Evolutionary conservation across 2,113 vertebrate species (phyloP).

Genomic region (Oryzias melastigma): DNA sequence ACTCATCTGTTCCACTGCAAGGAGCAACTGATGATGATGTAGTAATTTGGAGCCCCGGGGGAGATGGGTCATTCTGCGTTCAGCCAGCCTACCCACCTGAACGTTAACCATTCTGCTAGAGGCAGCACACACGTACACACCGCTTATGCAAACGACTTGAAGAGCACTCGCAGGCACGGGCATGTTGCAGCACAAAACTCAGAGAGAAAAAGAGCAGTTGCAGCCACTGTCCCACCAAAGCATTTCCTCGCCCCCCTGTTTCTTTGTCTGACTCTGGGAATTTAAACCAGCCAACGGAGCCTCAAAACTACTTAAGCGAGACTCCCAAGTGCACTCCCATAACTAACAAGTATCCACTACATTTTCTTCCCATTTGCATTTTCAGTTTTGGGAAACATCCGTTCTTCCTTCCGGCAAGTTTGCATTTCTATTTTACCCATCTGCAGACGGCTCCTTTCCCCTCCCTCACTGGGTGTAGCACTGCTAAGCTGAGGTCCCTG

Average conservation of each 20-base stretch:
- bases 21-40: constrained; percentile 69
- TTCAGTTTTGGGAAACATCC: constrained; percentile 33
- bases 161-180: constrained; percentile 42
- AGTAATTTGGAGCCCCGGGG: constrained; percentile 66
- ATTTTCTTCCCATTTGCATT: constrained; percentile 26
- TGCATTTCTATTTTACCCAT: constrained; percentile 27
- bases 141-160: constrained; percentile 30
- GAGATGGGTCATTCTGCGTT: constrained; percentile 71
- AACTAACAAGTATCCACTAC: constrained; percentile 18
- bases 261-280: constrained; percentile 26
- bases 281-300: constrained; percentile 18
- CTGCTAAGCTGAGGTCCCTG: constrained; percentile 48
- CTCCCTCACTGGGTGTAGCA: constrained; percentile 41
- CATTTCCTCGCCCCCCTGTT: constrained; percentile 20
- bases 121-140: constrained; percentile 21
- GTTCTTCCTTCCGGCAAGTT: constrained; percentile 40
- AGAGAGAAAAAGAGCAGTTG: constrained; percentile 19
- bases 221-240: constrained; percentile 38
- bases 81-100: constrained; percentile 60
- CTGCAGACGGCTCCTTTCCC: constrained; percentile 24
- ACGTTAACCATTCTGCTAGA: constrained; percentile 38
- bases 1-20: constrained; percentile 67
- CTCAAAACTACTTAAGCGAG: constrained; percentile 18
- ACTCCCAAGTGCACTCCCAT: constrained; percentile 18
- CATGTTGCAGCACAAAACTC: constrained; percentile 37